Conservation (phyloP, 2,113 vertebrate genomes). For the Oplegnathus fasciatus region DNA sequence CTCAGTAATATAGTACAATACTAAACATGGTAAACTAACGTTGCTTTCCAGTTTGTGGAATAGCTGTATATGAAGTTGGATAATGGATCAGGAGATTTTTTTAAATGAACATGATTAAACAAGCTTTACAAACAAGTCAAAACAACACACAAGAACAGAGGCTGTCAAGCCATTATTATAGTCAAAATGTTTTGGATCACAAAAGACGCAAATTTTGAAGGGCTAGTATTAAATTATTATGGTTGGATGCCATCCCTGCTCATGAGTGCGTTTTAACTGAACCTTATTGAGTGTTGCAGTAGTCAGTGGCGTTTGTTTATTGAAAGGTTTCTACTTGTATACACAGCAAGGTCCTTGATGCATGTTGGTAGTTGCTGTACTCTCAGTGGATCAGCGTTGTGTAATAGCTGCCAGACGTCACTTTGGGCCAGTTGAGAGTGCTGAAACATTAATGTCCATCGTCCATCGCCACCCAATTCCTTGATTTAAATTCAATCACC, state of each 20-base stretch:
- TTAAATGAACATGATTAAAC: conserved; percentile 4
- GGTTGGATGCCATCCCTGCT: neutral
- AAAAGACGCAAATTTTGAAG: neutral
- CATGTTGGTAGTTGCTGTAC: conserved; percentile 36
- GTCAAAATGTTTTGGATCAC: neutral
- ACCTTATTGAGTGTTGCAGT: neutral
- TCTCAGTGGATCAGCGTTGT: conserved; percentile 65
- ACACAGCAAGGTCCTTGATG: conserved; percentile 36
- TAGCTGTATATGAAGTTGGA: neutral
- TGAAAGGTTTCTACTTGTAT: conserved; percentile 41
- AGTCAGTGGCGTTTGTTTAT: conserved; percentile 34
- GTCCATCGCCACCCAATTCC: conserved; percentile 13
- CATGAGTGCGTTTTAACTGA: neutral
- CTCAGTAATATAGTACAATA: conserved; percentile 2
- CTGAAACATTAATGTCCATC: conserved; percentile 74
- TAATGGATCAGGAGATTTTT: neutral
- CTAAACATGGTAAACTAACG: conserved; percentile 17
- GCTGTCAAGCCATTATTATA: neutral
- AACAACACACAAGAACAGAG: conserved; percentile 6
- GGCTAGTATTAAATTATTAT: neutral
- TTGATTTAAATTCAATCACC: conserved; percentile 67
- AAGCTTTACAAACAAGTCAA: neutral
- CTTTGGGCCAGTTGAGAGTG: conserved; percentile 60
- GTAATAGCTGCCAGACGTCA: conserved; percentile 74
- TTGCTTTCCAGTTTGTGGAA: neutral